Conservation (phyloP, 1,140 invertebrate genomes). For the Macrobrachium rosenbergii region DNA sequence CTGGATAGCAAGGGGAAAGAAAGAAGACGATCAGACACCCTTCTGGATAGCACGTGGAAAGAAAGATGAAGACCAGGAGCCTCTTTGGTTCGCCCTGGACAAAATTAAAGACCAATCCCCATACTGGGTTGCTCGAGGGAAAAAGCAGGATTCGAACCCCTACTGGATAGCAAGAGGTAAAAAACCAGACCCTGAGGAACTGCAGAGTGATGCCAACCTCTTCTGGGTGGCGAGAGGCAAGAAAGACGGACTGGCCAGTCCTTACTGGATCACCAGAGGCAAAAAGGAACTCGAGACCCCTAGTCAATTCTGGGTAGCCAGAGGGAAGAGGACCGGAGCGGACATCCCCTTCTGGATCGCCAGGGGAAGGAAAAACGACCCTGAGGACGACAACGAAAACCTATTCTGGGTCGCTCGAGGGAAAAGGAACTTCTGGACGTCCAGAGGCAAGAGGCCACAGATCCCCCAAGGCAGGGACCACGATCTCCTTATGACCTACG, state of each 20-base stretch:
- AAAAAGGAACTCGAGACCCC: constrained; percentile 16
- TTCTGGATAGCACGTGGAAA: constrained; percentile 3
- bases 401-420: background rate
- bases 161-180: too few relatives aligned
- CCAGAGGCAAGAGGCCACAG: background rate
- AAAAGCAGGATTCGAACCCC: background rate
- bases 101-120: background rate
- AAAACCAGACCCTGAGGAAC: background rate
- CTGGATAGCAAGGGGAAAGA: background rate
- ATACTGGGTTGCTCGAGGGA: background rate
- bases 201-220: background rate
- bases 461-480: background rate
- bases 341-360: background rate
- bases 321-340: constrained; percentile 7
- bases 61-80: background rate
- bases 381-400: background rate
- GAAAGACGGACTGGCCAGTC: background rate
- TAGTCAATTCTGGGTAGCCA: constrained; percentile 17
- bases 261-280: constrained; percentile 12
- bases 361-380: background rate
- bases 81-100: background rate
- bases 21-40: background rate
- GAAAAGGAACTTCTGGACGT: background rate
- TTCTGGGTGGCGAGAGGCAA: constrained; percentile 34
- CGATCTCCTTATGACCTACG: background rate